Percentiles rank a stretch among this genome's conserved stretches.
These are phyloP conservation scores for Synaphobranchus kaupii DNA, from an alignment of 2,797 vertebrate species.

Conservation along the genomic window DNA sequence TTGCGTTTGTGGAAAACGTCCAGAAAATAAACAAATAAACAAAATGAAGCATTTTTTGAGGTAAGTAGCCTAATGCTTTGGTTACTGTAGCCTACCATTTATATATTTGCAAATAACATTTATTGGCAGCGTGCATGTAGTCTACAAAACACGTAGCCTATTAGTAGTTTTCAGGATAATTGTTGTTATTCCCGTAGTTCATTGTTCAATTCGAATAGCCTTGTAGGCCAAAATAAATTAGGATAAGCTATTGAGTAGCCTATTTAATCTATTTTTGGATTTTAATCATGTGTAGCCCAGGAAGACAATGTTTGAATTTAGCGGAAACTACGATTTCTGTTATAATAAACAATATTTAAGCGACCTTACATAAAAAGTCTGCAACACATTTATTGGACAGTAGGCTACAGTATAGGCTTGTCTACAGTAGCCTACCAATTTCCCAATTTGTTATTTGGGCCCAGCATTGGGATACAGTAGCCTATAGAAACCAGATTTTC, in stretches of 20 bases:
- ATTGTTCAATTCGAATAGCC: background rate
- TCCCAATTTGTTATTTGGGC: background rate
- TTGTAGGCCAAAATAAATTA: background rate
- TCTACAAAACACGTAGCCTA: background rate
- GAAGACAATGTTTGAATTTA: background rate
- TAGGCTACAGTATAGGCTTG: too few relatives aligned
- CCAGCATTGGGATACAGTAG: background rate
- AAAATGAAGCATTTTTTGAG: constrained; percentile 81
- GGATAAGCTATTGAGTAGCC: background rate
- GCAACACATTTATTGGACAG: background rate
- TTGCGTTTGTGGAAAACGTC: constrained; percentile 23
- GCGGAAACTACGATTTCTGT: background rate
- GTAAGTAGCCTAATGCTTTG: constrained; percentile 58
- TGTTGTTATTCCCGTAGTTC: background rate
- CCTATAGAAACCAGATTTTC: background rate
- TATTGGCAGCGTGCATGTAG: background rate
- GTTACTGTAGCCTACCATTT: background rate
- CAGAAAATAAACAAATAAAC: constrained; percentile 44
- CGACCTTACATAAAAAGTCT: background rate
- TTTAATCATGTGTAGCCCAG: background rate
- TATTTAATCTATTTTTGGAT: background rate
- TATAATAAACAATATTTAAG: background rate
- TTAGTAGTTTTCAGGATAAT: background rate
- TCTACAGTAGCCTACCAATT: background rate
- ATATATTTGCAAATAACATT: background rate